Conservation (phyloP, 2,888 invertebrate species). For the Orthonychiurus folsomi region DNA sequence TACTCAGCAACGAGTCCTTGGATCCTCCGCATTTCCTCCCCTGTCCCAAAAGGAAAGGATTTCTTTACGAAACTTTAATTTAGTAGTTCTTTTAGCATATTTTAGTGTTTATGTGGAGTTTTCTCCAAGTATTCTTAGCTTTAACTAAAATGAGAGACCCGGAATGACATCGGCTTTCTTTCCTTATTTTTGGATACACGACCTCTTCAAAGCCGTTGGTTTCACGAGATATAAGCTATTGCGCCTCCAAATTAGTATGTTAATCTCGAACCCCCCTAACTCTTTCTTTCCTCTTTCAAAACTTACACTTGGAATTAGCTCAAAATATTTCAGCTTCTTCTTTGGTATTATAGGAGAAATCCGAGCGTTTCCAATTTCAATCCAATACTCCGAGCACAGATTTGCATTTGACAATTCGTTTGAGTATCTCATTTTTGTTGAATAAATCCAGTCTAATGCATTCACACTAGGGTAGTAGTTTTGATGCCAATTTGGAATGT, state of each 20-base stretch:
- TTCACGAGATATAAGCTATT: background rate
- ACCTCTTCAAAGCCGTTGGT: background rate
- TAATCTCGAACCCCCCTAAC: background rate
- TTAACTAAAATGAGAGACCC: background rate
- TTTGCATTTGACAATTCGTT: no score
- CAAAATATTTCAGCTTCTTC: background rate
- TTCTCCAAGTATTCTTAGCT: background rate
- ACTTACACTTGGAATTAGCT: background rate
- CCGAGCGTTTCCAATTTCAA: no score
- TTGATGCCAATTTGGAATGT: no score
- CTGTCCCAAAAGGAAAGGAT: background rate
- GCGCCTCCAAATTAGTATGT: background rate
- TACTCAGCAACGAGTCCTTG: constrained; percentile 15
- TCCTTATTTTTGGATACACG: no score
- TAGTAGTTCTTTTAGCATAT: background rate
- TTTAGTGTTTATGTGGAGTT: background rate
- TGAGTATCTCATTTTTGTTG: no score
- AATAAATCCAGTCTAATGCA: no score
- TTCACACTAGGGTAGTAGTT: no score
- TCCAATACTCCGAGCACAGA: no score
- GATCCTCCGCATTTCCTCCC: no score
- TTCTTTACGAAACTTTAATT: background rate
- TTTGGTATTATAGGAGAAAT: background rate
- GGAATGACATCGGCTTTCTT: background rate
- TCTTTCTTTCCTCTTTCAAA: background rate